Percentiles rank a stretch among this genome's conserved stretches.
Conservation (phyloP, 2,113 vertebrate species). For the Psittacus erithacus region DNA sequence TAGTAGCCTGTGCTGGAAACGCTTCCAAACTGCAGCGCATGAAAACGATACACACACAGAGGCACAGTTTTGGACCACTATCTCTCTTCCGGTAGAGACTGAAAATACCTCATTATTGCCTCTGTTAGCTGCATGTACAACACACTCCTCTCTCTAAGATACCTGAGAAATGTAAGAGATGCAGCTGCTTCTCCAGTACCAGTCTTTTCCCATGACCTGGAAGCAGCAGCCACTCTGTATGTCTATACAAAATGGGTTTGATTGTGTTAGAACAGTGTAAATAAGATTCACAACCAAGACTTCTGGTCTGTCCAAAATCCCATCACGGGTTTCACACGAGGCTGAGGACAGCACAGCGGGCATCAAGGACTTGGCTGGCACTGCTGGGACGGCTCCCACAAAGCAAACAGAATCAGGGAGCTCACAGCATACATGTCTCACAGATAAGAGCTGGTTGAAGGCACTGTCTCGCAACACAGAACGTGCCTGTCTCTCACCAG, state of each 20-base stretch:
- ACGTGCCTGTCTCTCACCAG: slow-evolving; percentile 50
- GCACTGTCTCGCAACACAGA: slow-evolving; percentile 7
- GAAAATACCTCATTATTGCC: background rate
- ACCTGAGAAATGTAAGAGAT: background rate
- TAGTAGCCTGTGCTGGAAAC: background rate
- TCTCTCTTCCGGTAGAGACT: background rate
- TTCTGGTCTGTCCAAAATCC: background rate
- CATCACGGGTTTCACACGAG: background rate
- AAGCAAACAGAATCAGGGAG: background rate
- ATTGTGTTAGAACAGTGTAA: background rate
- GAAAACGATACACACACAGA: background rate
- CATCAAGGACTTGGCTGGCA: background rate
- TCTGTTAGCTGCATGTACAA: background rate
- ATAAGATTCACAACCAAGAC: background rate
- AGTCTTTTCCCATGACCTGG: background rate
- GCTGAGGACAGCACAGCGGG: background rate
- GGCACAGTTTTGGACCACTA: background rate
- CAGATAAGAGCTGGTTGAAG: slow-evolving; percentile 18
- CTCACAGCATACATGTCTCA: background rate
- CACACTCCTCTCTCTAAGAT: background rate
- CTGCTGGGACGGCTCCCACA: background rate
- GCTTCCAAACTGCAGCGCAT: rapidly evolving
- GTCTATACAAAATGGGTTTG: background rate
- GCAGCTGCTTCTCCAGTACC: background rate
- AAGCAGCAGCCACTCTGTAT: background rate